phyloP scores from a whole-genome alignment of 2,888 invertebrate genomes.

The Stenichneumon culpator region DNA sequence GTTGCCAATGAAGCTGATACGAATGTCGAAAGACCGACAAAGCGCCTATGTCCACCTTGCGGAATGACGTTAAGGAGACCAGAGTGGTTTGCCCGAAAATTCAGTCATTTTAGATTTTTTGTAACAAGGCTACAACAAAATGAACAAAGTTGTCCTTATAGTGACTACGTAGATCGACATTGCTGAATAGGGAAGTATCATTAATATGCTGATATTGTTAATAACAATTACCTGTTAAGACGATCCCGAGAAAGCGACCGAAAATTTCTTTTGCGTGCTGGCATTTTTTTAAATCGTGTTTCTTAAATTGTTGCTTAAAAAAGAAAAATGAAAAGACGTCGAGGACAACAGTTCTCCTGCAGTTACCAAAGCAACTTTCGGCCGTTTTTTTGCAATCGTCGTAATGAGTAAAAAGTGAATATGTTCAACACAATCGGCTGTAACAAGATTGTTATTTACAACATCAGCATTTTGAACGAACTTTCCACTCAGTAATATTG shows the following conservation, averaged over 20 bases:
- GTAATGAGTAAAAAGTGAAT: too few relatives aligned
- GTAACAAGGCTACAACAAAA: background rate
- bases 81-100: background rate
- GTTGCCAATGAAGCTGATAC: background rate
- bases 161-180: background rate
- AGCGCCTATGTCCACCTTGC: background rate
- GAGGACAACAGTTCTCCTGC: too few relatives aligned
- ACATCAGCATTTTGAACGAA: too few relatives aligned
- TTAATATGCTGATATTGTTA: background rate
- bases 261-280: background rate
- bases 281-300: too few relatives aligned
- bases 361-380: too few relatives aligned
- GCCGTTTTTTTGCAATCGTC: too few relatives aligned
- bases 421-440: too few relatives aligned
- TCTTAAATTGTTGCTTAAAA: too few relatives aligned
- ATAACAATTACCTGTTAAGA: background rate
- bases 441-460: too few relatives aligned
- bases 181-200: background rate
- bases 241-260: background rate
- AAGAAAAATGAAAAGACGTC: too few relatives aligned
- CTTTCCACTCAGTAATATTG: too few relatives aligned
- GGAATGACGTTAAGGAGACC: background rate
- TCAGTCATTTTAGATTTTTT: background rate
- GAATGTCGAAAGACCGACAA: background rate
- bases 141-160: background rate